phyloP scores from a whole-genome alignment of 2,113 vertebrate species.

The Ammodytes marinus region DNA sequence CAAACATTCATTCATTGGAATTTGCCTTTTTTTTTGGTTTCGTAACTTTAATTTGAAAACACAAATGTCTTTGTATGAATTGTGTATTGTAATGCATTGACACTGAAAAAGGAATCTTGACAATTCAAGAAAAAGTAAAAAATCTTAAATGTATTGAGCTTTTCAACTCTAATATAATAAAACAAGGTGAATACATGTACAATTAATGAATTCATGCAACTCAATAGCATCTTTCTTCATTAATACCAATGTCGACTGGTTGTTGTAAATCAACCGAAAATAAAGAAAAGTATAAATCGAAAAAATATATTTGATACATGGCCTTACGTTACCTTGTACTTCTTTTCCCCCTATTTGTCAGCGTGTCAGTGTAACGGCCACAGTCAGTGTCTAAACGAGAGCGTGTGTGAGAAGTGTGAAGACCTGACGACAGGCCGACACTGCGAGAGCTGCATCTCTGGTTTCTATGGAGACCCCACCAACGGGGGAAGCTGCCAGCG shows the following conservation, averaged over 20 bases:
- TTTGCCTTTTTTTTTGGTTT: background rate
- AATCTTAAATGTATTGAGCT: too few species aligned
- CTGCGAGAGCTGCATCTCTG: slow-evolving; percentile 95
- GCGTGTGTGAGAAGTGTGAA: slow-evolving; percentile 95
- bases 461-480: slow-evolving; percentile 97
- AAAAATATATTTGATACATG: too few species aligned
- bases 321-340: too few species aligned
- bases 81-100: background rate
- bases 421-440: slow-evolving; percentile 95
- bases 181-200: too few species aligned
- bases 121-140: too few species aligned
- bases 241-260: too few species aligned
- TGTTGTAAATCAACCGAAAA: too few species aligned
- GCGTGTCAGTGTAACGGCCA: slow-evolving; percentile 98
- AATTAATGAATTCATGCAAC: background rate
- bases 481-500: slow-evolving; percentile 97
- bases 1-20: too few species aligned
- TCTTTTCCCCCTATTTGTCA: slow-evolving; percentile 61
- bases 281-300: too few species aligned
- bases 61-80: too few species aligned
- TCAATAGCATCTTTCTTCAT: background rate
- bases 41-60: background rate
- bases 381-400: slow-evolving; percentile 95
- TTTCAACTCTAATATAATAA: too few species aligned
- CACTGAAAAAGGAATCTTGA: background rate